A percentile compares a stretch with the other conserved stretches of the same genome.
Conservation (phyloP, 2,113 vertebrate species). For the Ameiurus melas region DNA sequence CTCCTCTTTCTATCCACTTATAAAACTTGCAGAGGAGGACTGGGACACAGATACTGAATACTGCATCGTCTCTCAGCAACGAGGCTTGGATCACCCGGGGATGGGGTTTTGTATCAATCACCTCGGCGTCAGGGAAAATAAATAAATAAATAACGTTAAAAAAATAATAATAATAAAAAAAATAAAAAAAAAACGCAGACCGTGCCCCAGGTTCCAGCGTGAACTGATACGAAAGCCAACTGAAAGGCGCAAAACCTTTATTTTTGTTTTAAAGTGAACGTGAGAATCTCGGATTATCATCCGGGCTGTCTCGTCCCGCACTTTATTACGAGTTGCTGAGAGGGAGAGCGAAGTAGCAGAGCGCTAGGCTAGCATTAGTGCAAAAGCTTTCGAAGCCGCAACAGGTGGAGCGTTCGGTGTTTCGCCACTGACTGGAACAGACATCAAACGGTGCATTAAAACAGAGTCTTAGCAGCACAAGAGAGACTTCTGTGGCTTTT, state of each 20-base stretch:
- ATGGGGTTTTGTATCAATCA: background rate
- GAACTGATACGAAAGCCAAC: background rate
- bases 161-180: background rate
- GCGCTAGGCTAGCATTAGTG: background rate
- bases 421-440: constrained; percentile 42
- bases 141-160: too few relatives aligned
- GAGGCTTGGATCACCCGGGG: background rate
- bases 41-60: background rate
- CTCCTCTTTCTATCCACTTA: background rate
- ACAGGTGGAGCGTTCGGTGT: constrained; percentile 41
- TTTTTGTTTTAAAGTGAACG: background rate
- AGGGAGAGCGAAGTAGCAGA: background rate
- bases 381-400: background rate
- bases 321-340: background rate
- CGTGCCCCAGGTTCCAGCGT: background rate
- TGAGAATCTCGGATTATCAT: background rate
- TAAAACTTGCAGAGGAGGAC: constrained; percentile 26
- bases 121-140: background rate
- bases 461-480: constrained; percentile 43
- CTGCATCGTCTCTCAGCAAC: background rate
- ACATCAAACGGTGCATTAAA: constrained; percentile 59
- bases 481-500: constrained; percentile 62
- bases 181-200: background rate
- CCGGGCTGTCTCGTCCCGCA: background rate
- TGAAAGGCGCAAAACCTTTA: background rate